These are phyloP conservation scores for Acrocephalus scirpaceus DNA, from an alignment of 2,797 vertebrate species.

Conservation along the genomic window DNA sequence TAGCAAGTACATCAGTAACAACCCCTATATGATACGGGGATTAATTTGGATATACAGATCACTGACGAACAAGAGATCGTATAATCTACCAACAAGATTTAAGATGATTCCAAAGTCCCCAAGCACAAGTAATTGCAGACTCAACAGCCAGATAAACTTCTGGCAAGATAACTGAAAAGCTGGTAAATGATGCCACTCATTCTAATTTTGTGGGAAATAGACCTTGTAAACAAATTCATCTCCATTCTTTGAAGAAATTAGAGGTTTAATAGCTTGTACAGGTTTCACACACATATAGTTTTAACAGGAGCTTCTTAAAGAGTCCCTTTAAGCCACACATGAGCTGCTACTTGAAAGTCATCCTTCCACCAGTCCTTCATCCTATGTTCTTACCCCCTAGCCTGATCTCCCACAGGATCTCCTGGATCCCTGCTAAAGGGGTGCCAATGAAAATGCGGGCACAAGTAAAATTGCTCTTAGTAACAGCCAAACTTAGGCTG, in stretches of 20 bases:
- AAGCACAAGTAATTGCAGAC: background rate
- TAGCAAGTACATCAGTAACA: background rate
- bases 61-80: background rate
- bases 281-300: background rate
- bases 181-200: background rate
- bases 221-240: background rate
- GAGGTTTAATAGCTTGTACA: background rate
- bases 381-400: rapidly evolving
- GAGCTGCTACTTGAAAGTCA: background rate
- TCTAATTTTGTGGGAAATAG: background rate
- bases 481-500: background rate
- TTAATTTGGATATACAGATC: background rate
- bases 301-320: background rate
- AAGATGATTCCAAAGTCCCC: background rate
- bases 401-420: background rate
- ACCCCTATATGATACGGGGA: background rate
- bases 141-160: background rate
- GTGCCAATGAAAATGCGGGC: background rate
- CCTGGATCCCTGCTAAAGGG: background rate
- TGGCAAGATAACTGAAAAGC: background rate
- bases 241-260: background rate
- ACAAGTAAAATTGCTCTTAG: background rate
- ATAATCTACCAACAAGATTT: background rate
- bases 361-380: background rate
- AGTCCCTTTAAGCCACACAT: background rate